A percentile compares a stretch with the other conserved stretches of the same genome.
Conservation (phyloP, 30 jellyfish, hydroid and myxozoan genomes). For the Aurelia coerulea region DNA sequence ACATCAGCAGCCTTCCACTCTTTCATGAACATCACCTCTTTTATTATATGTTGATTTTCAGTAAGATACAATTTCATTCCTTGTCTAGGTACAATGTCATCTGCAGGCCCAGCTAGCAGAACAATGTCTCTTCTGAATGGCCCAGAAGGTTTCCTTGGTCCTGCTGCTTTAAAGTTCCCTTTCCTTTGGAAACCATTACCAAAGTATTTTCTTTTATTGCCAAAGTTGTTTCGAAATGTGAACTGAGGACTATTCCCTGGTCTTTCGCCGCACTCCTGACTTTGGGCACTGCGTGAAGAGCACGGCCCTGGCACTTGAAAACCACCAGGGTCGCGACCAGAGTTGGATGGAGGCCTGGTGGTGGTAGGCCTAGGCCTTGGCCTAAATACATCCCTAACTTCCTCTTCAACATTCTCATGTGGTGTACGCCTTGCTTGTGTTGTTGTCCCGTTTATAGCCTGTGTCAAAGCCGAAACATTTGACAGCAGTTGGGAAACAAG, state of each 20-base stretch:
- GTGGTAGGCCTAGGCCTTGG: too few species aligned
- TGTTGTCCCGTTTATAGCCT: too few species aligned
- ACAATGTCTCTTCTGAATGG: slow-evolving; percentile 21
- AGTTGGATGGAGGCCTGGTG: too few species aligned
- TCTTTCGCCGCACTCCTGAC: too few species aligned
- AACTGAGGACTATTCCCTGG: not conserved
- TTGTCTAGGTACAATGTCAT: slow-evolving; percentile 25
- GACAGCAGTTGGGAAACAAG: too few species aligned
- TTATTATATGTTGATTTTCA: slow-evolving; percentile 25
- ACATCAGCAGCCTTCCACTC: slow-evolving; percentile 43
- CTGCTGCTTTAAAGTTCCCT: not conserved
- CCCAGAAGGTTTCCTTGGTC: slow-evolving; percentile 18
- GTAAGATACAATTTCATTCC: slow-evolving; percentile 24
- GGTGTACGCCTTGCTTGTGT: too few species aligned
- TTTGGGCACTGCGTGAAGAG: too few species aligned
- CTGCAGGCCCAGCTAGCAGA: slow-evolving; percentile 18
- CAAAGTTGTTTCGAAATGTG: slow-evolving; percentile 19
- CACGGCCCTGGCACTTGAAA: too few species aligned
- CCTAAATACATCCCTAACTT: too few species aligned
- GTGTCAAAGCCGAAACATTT: too few species aligned
- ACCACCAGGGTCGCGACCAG: too few species aligned
- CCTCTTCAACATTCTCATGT: too few species aligned
- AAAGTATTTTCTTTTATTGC: slow-evolving; percentile 4
- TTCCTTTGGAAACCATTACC: not conserved
- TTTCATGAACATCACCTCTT: slow-evolving; percentile 22